Evolutionary conservation across 23 tunicate species (phyloP), one percentile per base, ranked within the genome.

Genomic region (Ciona savignyi): DNA sequence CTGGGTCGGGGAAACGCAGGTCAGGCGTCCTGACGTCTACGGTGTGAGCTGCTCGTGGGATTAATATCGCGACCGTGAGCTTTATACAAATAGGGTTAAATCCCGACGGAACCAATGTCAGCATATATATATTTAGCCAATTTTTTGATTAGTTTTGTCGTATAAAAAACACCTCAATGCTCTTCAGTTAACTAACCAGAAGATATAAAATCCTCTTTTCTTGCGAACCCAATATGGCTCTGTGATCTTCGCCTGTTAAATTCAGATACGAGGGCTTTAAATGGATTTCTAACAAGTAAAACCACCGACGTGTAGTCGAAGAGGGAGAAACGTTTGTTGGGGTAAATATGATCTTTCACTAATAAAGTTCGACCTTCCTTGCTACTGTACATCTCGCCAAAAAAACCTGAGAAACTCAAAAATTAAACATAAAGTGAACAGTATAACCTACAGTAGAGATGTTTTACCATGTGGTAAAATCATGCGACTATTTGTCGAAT

Each of bases 231-330:
- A 20, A 62, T 51, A 49, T 81, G 79, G 66, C 71, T 63, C n/a
- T 66, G 49, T 0, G 79, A 74, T 29, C 20, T 27, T 66, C 74
- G 61, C 49, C 86, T 27, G 48, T 74, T 62, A 30, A 73, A 81
- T 35, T 80, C 84, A 20, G 84, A 77, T 1, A 80, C 67, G 19
- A 80, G 25, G 23, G 84, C 70, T 35, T 80, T 60, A 48, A 60
- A 80, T 4, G 84, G 84, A 71, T 80, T 80, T 33, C 84, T 34
- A 26, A 80, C 1, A 22, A 80, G 62, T 29, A 80, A 56, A 62
- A 80, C 32, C 9, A 63, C 63, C n/a, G n/a, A 29, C 2, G 51
- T 33, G 63, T 80, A 80, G 23, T 71, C 70, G 29, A n/a, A 22
- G 24, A 74, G 34, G n/a, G 67, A 42, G n/a, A 27, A 1, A 15